phyloP scores from a whole-genome alignment of 2,113 vertebrate genomes.

The Gasterosteus nipponicus region DNA sequence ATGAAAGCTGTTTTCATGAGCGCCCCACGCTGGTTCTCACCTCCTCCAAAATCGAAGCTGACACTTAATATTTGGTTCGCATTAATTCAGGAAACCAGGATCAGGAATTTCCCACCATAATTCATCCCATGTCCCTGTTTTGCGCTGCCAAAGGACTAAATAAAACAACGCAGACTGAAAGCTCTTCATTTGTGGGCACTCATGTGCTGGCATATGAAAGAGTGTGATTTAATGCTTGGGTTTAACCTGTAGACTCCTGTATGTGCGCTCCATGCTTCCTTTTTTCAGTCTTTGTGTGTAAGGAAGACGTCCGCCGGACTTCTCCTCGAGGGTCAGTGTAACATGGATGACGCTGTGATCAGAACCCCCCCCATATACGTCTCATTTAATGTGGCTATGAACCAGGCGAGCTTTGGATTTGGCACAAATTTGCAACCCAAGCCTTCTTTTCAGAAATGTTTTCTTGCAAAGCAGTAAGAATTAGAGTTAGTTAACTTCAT shows the following conservation, averaged over 20 bases:
- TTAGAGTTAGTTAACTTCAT: not conserved
- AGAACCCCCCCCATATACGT: not conserved
- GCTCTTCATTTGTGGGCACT: slow-evolving; percentile 42
- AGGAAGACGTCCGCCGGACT: slow-evolving; percentile 25
- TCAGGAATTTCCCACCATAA: slow-evolving; percentile 58
- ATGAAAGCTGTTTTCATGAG: slow-evolving; percentile 36
- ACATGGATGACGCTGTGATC: not conserved
- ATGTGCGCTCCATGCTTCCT: not conserved
- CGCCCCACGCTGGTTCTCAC: slow-evolving; percentile 29
- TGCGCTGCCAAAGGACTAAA: slow-evolving; percentile 54
- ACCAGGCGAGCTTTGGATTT: not conserved
- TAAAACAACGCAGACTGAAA: slow-evolving; percentile 20
- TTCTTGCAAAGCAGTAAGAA: not conserved
- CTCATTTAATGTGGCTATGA: not conserved
- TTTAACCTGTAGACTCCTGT: slow-evolving; percentile 20
- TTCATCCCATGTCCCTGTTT: slow-evolving; percentile 35
- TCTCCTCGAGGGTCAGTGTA: slow-evolving; percentile 7
- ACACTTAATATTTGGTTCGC: slow-evolving; percentile 58
- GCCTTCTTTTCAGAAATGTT: not conserved
- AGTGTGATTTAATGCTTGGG: slow-evolving; percentile 50
- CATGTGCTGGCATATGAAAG: slow-evolving; percentile 19
- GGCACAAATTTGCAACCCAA: not conserved
- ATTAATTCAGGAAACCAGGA: slow-evolving; percentile 68
- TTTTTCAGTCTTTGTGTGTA: slow-evolving; percentile 5
- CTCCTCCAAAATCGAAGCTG: slow-evolving; percentile 60